A percentile compares a stretch with the other conserved stretches of the same genome.
Evolutionary conservation across 2,888 invertebrate species (phyloP).

Genomic region (Melieria omissa): DNA sequence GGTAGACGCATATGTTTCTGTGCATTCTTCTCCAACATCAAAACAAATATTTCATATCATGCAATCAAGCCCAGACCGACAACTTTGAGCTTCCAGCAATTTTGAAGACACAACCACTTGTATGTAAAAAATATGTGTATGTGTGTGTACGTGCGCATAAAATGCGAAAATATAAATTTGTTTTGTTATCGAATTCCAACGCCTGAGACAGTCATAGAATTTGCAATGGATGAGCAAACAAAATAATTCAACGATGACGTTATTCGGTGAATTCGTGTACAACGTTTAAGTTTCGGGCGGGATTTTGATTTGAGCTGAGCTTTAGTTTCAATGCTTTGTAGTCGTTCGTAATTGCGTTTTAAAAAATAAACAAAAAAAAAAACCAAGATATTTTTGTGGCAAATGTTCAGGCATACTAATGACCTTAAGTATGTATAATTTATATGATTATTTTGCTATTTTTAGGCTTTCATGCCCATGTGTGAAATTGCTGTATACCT

Average conservation of each 20-base stretch:
- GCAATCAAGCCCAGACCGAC: not conserved
- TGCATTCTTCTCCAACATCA: not conserved
- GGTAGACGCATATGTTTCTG: not conserved
- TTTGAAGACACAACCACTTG: not conserved
- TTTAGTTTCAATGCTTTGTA: no score
- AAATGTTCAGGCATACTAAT: no score
- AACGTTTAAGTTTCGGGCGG: no score
- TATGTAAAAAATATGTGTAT: not conserved
- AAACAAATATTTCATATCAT: not conserved
- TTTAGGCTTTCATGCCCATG: no score
- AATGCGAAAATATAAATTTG: not conserved
- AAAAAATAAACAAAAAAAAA: no score
- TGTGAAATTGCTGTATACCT: no score
- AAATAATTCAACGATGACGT: slow-evolving; percentile 4
- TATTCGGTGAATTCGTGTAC: not conserved
- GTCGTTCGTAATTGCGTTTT: no score
- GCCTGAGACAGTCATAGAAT: not conserved
- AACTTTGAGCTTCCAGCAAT: no score
- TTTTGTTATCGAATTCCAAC: not conserved
- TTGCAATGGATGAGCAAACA: slow-evolving; percentile 3
- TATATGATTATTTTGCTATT: no score
- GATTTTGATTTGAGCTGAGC: no score
- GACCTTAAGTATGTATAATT: no score
- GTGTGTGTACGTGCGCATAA: not conserved
- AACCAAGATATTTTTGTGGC: no score